Percentiles rank a stretch among this genome's conserved stretches.
Evolutionary conservation across 2,888 invertebrate genomes (phyloP).

Genomic region (Dendrolimus houi): DNA sequence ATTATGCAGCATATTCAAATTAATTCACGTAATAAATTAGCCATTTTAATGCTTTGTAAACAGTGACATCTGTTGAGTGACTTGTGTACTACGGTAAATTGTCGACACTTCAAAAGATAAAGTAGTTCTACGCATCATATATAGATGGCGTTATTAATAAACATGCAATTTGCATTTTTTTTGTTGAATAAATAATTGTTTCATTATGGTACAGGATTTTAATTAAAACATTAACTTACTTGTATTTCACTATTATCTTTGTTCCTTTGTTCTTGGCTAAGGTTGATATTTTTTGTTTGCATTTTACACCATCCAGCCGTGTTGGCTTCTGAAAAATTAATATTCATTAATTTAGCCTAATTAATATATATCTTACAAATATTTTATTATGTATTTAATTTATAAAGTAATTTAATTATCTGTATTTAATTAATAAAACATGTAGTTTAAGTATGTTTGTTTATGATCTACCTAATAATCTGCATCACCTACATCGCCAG

Average conservation of each 20-base stretch:
- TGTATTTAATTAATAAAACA: no score
- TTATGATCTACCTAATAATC: no score
- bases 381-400: no score
- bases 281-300: conserved; percentile 80
- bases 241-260: conserved; percentile 48
- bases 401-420: no score
- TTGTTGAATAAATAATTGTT: no score
- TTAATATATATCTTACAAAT: no score
- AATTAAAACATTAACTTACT: conserved; percentile 26
- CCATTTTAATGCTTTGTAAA: neutral
- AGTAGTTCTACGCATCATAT: neutral
- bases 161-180: neutral
- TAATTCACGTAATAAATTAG: neutral
- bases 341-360: neutral
- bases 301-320: conserved; percentile 52
- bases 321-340: conserved; percentile 14
- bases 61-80: conserved; percentile 32
- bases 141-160: conserved; percentile 16
- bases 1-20: neutral
- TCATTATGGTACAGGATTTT: neutral
- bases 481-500: no score
- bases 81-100: conserved; percentile 7
- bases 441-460: no score
- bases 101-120: neutral
- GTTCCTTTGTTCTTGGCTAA: conserved; percentile 67